phyloP scores from a whole-genome alignment of 2,113 vertebrate species.

The Salvator merianae region DNA sequence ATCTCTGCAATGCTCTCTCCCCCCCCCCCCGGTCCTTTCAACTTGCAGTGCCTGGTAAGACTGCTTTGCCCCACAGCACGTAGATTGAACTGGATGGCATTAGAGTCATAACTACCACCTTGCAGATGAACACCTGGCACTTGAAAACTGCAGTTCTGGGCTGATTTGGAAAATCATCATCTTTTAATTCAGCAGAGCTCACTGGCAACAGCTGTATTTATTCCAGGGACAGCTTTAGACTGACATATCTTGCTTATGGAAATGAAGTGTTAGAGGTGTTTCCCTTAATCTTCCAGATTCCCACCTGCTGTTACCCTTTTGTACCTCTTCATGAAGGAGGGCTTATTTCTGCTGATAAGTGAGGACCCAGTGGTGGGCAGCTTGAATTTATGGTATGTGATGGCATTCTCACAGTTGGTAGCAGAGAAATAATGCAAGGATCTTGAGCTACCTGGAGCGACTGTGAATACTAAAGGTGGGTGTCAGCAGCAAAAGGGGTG shows the following conservation, averaged over 20 bases:
- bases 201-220: neutral
- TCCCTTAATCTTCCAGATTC: neutral
- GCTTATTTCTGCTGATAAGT: neutral
- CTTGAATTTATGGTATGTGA: too few relatives aligned
- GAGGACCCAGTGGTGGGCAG: neutral
- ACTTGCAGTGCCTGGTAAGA: neutral
- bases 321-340: neutral
- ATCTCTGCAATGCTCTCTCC: neutral
- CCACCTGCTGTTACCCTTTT: neutral
- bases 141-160: neutral
- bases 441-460: neutral
- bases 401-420: too few relatives aligned
- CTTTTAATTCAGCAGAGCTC: neutral
- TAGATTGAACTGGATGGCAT: neutral
- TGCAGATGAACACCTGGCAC: neutral
- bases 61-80: neutral
- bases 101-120: neutral
- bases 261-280: neutral
- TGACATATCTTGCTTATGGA: neutral
- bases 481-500: too few relatives aligned
- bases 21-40: neutral
- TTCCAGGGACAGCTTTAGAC: neutral
- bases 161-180: neutral
- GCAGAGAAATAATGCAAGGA: too few relatives aligned
- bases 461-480: neutral